Evolutionary conservation across 2,888 invertebrate species (phyloP).

Genomic region (Pristionchus maxplancki): DNA sequence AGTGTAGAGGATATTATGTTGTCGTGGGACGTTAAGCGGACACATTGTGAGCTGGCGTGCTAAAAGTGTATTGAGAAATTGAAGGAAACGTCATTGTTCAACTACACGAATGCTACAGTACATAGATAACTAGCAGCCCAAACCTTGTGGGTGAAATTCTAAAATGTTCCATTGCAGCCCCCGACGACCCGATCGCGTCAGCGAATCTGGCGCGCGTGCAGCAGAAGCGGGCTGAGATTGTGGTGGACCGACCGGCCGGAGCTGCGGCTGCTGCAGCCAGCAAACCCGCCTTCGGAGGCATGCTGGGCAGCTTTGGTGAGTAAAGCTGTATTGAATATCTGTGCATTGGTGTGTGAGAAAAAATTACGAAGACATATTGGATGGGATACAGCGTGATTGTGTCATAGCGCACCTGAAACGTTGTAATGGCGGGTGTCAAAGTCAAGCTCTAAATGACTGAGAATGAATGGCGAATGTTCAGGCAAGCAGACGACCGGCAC

Average conservation of each 20-base stretch:
- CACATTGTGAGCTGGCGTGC: too few relatives aligned
- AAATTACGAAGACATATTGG: background rate
- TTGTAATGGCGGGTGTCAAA: background rate
- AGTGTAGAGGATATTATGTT: too few relatives aligned
- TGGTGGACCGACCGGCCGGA: slow-evolving; percentile 9
- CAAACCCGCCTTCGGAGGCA: slow-evolving; percentile 14
- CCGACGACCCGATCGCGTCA: slow-evolving; percentile 22
- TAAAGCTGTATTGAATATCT: background rate
- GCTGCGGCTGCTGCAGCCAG: slow-evolving; percentile 27
- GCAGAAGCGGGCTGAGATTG: slow-evolving; percentile 10
- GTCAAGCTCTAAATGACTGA: too few relatives aligned
- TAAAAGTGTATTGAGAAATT: too few relatives aligned
- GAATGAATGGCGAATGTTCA: too few relatives aligned
- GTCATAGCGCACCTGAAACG: background rate
- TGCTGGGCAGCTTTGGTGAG: slow-evolving; percentile 26
- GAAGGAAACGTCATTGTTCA: too few relatives aligned
- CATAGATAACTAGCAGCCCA: too few relatives aligned
- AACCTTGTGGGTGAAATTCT: too few relatives aligned
- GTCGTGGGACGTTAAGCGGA: too few relatives aligned
- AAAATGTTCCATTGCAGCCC: slow-evolving; percentile 4
- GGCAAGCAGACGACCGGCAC: background rate
- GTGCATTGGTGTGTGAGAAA: too few relatives aligned
- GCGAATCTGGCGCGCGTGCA: background rate
- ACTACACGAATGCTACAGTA: too few relatives aligned
- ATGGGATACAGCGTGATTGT: background rate